phyloP scores from a whole-genome alignment of 2,797 vertebrate species.

The Galago senegalensis region DNA sequence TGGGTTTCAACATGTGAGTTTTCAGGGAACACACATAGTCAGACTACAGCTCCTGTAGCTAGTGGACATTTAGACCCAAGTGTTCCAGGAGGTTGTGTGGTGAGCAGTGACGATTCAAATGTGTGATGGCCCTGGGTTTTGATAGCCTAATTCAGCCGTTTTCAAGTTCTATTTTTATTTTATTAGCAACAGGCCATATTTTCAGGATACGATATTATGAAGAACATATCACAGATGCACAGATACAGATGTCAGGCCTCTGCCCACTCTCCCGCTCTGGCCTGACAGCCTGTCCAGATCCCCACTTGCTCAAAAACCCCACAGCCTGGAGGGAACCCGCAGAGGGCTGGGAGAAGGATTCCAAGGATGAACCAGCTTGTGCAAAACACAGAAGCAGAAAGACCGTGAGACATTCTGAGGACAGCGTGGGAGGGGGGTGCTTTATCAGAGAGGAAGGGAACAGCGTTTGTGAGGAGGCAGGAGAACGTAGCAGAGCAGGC shows the following conservation, averaged over 20 bases:
- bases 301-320: background rate
- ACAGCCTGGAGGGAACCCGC: background rate
- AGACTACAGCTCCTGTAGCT: constrained; percentile 25
- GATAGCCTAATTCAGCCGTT: constrained; percentile 39
- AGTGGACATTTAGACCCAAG: constrained; percentile 73
- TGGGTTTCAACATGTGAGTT: constrained; percentile 4
- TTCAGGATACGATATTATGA: constrained; percentile 9
- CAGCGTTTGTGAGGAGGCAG: background rate
- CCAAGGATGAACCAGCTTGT: background rate
- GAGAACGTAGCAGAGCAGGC: background rate
- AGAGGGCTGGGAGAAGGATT: background rate
- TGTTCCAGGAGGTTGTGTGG: constrained; percentile 50
- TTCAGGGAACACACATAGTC: background rate
- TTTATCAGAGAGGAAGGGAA: background rate
- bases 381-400: background rate
- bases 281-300: background rate
- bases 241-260: background rate
- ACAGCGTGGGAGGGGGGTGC: background rate
- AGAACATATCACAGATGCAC: background rate
- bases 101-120: constrained; percentile 45
- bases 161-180: constrained; percentile 56
- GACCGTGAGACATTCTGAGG: background rate
- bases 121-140: constrained; percentile 39
- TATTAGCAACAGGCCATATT: background rate
- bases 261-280: background rate